Conservation (phyloP, 2,113 vertebrate genomes). For the Synodontis membranacea region DNA sequence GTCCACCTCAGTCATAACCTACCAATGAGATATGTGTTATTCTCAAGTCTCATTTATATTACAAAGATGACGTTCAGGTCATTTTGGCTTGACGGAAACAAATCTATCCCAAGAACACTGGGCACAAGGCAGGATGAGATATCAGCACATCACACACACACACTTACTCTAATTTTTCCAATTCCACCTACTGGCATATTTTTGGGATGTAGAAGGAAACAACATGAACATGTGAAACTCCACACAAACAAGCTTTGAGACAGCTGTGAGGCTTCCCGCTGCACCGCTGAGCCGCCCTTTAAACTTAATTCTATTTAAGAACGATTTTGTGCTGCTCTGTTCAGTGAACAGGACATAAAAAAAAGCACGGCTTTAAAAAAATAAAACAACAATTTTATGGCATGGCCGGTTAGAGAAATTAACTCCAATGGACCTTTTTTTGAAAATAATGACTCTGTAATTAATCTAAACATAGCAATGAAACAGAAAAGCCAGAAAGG, state of each 20-base stretch:
- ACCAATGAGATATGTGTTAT: too few species aligned
- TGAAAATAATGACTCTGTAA: not conserved
- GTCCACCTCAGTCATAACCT: too few species aligned
- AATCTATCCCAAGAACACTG: not conserved
- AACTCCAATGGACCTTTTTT: too few species aligned
- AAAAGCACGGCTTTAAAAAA: not conserved
- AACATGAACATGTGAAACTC: not conserved
- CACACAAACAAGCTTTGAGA: not conserved
- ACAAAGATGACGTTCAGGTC: not conserved
- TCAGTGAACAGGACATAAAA: not conserved
- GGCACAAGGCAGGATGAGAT: not conserved
- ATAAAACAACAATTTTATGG: conserved; percentile 16
- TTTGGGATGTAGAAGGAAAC: not conserved
- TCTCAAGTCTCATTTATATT: not conserved
- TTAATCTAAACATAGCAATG: conserved; percentile 10
- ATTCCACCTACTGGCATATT: not conserved
- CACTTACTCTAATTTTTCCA: not conserved
- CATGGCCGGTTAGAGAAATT: conserved; percentile 2
- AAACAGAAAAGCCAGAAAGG: not conserved
- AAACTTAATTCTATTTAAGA: not conserved
- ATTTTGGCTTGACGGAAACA: not conserved
- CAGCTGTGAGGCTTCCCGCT: not conserved
- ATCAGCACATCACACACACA: not conserved
- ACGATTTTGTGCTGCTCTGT: not conserved
- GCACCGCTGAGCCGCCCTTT: not conserved